Percentiles rank a stretch among this genome's conserved stretches.
phyloP scores from a whole-genome alignment of 2,888 invertebrate genomes.

The Copidosoma aretas region DNA sequence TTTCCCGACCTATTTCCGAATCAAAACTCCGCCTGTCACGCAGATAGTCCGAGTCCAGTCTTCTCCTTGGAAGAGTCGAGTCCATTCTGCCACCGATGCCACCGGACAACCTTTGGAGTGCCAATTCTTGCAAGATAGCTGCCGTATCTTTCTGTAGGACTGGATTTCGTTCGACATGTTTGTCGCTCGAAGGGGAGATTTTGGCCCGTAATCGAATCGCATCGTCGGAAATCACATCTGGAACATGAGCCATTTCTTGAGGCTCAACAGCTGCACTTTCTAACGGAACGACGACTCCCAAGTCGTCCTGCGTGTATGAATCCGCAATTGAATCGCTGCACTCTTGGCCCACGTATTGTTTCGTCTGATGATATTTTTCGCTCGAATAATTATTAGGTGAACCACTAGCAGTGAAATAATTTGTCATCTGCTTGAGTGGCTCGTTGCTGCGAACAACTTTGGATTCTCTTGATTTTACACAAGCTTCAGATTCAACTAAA shows the following conservation, averaged over 20 bases:
- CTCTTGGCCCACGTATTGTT: conserved; percentile 6
- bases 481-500: not conserved
- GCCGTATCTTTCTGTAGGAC: conserved; percentile 58
- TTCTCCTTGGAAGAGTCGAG: conserved; percentile 42
- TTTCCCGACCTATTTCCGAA: conserved; percentile 64
- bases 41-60: conserved; percentile 52
- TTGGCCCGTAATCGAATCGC: conserved; percentile 28
- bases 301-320: conserved; percentile 47
- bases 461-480: not conserved
- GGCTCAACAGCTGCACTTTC: conserved; percentile 59
- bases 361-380: not conserved
- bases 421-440: not conserved
- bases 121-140: conserved; percentile 57
- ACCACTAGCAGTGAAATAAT: not conserved
- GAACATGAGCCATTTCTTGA: conserved; percentile 56
- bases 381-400: not conserved
- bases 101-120: conserved; percentile 57
- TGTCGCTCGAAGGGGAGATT: conserved; percentile 34
- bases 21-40: conserved; percentile 62
- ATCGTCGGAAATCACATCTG: conserved; percentile 56
- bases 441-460: not conserved
- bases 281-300: conserved; percentile 55
- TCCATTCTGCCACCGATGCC: conserved; percentile 50
- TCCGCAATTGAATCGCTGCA: conserved; percentile 37
- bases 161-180: conserved; percentile 54